These are phyloP conservation scores for Eumaeus atala DNA, from an alignment of 1,140 invertebrate species.

Conservation along the genomic window DNA sequence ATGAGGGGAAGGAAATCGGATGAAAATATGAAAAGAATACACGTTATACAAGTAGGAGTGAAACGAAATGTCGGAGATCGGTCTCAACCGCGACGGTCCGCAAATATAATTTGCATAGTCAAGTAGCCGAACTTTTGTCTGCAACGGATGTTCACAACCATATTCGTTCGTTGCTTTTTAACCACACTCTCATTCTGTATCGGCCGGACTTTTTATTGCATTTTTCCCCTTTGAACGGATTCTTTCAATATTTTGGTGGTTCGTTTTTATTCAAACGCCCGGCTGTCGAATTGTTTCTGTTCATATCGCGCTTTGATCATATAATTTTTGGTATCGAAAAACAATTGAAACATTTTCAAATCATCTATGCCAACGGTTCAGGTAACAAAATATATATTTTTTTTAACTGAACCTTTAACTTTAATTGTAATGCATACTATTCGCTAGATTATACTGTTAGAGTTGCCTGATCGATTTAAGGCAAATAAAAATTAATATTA, in stretches of 20 bases:
- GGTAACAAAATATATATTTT: too few species aligned
- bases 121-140: constrained; percentile 72
- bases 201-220: constrained; percentile 68
- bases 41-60: constrained; percentile 62
- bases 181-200: constrained; percentile 69
- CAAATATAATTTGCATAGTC: constrained; percentile 74
- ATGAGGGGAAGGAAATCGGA: constrained; percentile 72
- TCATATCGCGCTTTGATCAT: constrained; percentile 36
- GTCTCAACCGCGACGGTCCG: constrained; percentile 61
- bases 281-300: constrained; percentile 66
- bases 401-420: too few species aligned
- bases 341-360: constrained; percentile 16
- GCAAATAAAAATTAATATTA: too few species aligned
- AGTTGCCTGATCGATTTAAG: too few species aligned
- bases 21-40: constrained; percentile 74
- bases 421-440: too few species aligned
- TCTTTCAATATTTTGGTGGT: constrained; percentile 72
- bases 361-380: too few species aligned
- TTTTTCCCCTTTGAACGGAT: constrained; percentile 73
- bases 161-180: constrained; percentile 72
- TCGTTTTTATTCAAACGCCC: constrained; percentile 68
- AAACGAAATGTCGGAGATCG: constrained; percentile 66
- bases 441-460: too few species aligned
- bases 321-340: constrained; percentile 9
- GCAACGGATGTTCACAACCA: constrained; percentile 67